Evolutionary conservation across 1,140 invertebrate genomes (phyloP), one percentile per base, ranked within the genome.

Genomic region (Druon quercuslanigerum): DNA sequence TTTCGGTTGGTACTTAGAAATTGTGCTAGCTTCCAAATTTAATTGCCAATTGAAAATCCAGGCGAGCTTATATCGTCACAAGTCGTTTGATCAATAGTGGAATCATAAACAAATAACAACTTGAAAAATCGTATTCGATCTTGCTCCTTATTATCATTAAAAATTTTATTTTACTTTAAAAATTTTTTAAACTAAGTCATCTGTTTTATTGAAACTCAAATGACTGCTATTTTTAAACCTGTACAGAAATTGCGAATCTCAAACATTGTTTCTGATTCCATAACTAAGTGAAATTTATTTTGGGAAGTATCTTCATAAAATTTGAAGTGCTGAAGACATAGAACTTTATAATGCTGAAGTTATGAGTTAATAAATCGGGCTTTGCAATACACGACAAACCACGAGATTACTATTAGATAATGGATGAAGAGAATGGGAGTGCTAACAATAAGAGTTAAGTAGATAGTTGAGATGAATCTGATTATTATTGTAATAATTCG

Each of bases 381-480:
- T 84, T 83, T 82, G 79, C 78, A 80, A 86, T 78, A 74, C 71
- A 75, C 54, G 72, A 51, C 74, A 75, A 54, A 83, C 73, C 46
- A 54, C 51, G 60, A 78, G 51, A 66, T 66, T 52, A 74, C 3
- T 79, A 72, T 54, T 51, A 8, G 40, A 74, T 50, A 16, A 17
- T 20, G n/a, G 14, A 71, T 16, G 25, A 74, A 72, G 73, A 20
- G 72, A 46, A 54, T 2, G 33, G 46, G 66, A 78, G 75, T 78
- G 78, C 74, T 50, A 71, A 75, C 71, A 51, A 75, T 82, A 51
- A 76, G 60, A 57, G 75, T 71, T 57, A 78, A 79, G 54, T 86
- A 84, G 71, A 83, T 84, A 85, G 81, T 79, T 76, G 76, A 82
- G 70, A 82, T 79, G 60, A 86, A 84, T 87, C 79, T 81, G 57